phyloP scores from a whole-genome alignment of 2,888 invertebrate genomes.

The Phlogophora meticulosa region DNA sequence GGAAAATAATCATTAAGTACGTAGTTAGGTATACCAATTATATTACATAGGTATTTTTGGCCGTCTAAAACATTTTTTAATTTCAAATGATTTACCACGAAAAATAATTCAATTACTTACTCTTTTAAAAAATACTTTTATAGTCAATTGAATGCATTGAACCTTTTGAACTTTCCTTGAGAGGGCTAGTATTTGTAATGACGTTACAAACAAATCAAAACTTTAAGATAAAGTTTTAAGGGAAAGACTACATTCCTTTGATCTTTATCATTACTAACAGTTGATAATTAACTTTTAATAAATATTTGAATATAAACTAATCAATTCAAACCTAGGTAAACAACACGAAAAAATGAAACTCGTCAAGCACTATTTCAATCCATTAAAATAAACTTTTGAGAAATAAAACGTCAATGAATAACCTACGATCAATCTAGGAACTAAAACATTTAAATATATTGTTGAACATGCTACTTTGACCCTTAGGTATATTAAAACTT shows the following conservation, averaged over 20 bases:
- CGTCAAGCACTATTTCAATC: constrained; percentile 64
- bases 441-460: constrained; percentile 70
- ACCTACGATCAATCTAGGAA: constrained; percentile 68
- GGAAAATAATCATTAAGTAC: constrained; percentile 2
- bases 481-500: constrained; percentile 56
- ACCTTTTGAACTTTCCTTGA: background rate
- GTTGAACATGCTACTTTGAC: constrained; percentile 75
- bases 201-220: background rate
- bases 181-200: too few species aligned
- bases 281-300: background rate
- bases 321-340: constrained; percentile 17
- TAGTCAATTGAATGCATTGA: background rate
- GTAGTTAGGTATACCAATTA: background rate
- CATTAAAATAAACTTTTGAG: constrained; percentile 49
- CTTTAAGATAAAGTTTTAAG: background rate
- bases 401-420: constrained; percentile 47
- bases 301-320: background rate
- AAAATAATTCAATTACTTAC: too few species aligned
- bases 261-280: background rate
- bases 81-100: too few species aligned
- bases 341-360: constrained; percentile 51
- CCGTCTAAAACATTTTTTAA: too few species aligned
- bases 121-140: too few species aligned
- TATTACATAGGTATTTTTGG: too few species aligned
- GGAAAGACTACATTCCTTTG: background rate